Conservation (phyloP, 2,888 invertebrate species). For the Rotaria magnacalcarata region DNA sequence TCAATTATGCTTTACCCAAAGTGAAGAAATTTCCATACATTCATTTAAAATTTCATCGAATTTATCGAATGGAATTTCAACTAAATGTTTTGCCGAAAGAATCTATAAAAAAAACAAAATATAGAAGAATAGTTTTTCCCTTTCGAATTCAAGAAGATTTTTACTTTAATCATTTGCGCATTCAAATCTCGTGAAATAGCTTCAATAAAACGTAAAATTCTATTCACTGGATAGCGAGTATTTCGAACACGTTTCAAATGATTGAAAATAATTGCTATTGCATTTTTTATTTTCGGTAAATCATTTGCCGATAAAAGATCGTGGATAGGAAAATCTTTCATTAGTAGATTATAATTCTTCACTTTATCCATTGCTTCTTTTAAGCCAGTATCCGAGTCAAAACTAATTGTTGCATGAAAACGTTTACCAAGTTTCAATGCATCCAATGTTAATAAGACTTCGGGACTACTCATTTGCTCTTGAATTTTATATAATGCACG, state of each 20-base stretch:
- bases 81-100: slow-evolving; percentile 81
- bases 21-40: slow-evolving; percentile 87
- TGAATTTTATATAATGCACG: slow-evolving; percentile 89
- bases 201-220: slow-evolving; percentile 86
- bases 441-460: slow-evolving; percentile 87
- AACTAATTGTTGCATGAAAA: slow-evolving; percentile 96
- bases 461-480: slow-evolving; percentile 90
- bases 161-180: slow-evolving; percentile 79
- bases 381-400: slow-evolving; percentile 92
- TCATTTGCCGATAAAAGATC: slow-evolving; percentile 93
- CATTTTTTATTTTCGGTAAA: slow-evolving; percentile 76
- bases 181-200: slow-evolving; percentile 94
- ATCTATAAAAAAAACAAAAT: slow-evolving; percentile 47
- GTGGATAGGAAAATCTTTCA: slow-evolving; percentile 99
- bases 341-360: slow-evolving; percentile 93
- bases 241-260: slow-evolving; percentile 91
- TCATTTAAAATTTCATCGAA: slow-evolving; percentile 95
- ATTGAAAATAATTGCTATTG: slow-evolving; percentile 85
- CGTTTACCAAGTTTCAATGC: slow-evolving; percentile 95
- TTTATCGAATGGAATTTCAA: slow-evolving; percentile 97
- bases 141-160: no score
- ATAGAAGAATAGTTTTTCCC: no score
- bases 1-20: slow-evolving; percentile 66
- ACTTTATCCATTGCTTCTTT: slow-evolving; percentile 92
- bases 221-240: slow-evolving; percentile 84